Conservation (phyloP, 2,888 invertebrate species). For the Suillia variegata region DNA sequence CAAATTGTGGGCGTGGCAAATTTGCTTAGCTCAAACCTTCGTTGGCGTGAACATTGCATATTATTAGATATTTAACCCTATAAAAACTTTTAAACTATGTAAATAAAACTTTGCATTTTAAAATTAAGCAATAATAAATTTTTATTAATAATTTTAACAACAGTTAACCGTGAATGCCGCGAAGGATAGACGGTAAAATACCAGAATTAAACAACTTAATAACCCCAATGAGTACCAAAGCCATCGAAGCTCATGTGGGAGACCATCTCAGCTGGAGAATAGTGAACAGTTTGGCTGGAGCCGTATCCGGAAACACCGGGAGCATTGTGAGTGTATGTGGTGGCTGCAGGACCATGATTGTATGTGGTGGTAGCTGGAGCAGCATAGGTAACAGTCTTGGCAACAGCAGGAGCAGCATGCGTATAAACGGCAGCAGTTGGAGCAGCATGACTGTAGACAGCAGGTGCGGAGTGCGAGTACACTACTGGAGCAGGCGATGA, state of each 20-base stretch:
- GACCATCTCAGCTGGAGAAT: slow-evolving; percentile 47
- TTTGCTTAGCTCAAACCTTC: too few species aligned
- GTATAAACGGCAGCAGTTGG: not conserved
- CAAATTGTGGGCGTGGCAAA: too few species aligned
- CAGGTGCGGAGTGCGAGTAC: slow-evolving; percentile 25
- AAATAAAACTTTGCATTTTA: too few species aligned
- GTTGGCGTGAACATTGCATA: too few species aligned
- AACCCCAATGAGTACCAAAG: slow-evolving; percentile 69
- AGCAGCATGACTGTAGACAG: not conserved
- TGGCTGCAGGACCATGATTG: slow-evolving; percentile 1
- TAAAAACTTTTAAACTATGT: too few species aligned
- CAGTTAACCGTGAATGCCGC: too few species aligned
- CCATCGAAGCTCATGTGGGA: slow-evolving; percentile 70
- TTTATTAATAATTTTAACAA: too few species aligned
- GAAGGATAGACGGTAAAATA: too few species aligned
- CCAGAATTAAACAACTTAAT: slow-evolving; percentile 62
- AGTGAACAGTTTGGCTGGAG: not conserved
- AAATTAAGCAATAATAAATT: too few species aligned
- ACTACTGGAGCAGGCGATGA: not conserved
- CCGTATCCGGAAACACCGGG: slow-evolving; percentile 10
- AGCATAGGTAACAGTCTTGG: slow-evolving; percentile 28
- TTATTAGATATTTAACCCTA: too few species aligned
- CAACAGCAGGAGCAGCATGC: slow-evolving; percentile 44
- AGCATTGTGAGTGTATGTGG: slow-evolving; percentile 27
- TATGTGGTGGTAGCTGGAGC: slow-evolving; percentile 28